Base-by-base conservation (phyloP, 1,140 invertebrate genomes). In the Drosophila arawakana region DNA sequence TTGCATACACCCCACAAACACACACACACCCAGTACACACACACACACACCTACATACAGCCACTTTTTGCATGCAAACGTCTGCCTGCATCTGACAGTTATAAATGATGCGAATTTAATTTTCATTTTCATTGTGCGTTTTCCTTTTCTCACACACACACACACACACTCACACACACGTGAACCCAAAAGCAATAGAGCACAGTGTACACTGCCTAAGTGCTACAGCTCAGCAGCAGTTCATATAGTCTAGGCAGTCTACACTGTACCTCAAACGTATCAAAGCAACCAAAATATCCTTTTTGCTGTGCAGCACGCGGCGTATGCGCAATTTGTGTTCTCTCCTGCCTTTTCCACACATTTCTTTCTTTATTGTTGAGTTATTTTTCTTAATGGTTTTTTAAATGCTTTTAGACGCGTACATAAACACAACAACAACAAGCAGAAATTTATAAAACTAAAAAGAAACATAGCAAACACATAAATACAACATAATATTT, bases 401-500 rank as follows among this genome's bases (percentile, higher is more conserved):
- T 76, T 72, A 76, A 78, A 76, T 78, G 76, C 67, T 76, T 72
- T 69, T 57, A 43, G 49, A 46, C 69, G 57, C 57, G 57, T 15
- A 61, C 25, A 73, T 61, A 86, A 68, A 15, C 15, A 15, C 15
- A 15, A 15, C 73, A 86, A 86, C 76, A 49, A 73, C 35, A 66
- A 9, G 44, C 54, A 57, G 30, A 46, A 21, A 21, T 21, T 21
- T 21, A 21, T 21, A 61, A 70, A 65, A 86, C 66, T 73, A 86
- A 86, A 76, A 49, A 73, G 39, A 66, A 7, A 52, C 55, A 57
- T 34, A 46, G 77, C 65, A 21, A 21, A 79, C 60, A 79, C 60
- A 76, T 60, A 57, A 80, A 76, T 58, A 66, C 71, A 15, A 80
- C 73, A 73, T 69, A 76, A 70, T 82, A 82, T 86, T 86, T 85